phyloP scores from a whole-genome alignment of 2,888 invertebrate genomes.

The Desoria tigrina region DNA sequence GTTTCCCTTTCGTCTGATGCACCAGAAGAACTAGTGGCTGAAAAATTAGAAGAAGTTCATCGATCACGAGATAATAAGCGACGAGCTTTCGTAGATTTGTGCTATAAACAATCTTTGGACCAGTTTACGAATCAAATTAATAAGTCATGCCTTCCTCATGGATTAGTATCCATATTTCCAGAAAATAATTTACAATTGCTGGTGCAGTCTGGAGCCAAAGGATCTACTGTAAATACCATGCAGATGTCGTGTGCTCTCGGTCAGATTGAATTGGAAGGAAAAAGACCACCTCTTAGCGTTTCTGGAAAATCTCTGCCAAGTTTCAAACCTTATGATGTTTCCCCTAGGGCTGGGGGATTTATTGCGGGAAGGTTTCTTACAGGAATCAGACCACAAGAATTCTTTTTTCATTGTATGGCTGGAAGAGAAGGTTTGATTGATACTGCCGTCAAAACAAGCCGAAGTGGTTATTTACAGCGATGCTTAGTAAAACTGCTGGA shows the following conservation, averaged over 20 bases:
- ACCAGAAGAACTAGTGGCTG: constrained; percentile 62
- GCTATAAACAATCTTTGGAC: constrained; percentile 78
- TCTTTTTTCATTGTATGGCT: constrained; percentile 99
- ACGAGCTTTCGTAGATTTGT: constrained; percentile 76
- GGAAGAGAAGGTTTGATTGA: constrained; percentile 98
- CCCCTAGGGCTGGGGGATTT: constrained; percentile 93
- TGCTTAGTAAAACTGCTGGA: constrained; percentile 98
- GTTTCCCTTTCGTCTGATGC: constrained; percentile 67
- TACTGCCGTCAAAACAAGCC: constrained; percentile 98
- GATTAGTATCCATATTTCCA: constrained; percentile 85
- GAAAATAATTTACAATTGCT: constrained; percentile 95
- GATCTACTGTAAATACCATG: constrained; percentile 96
- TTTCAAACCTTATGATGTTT: constrained; percentile 81
- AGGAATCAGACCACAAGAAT: constrained; percentile 96
- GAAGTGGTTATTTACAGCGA: constrained; percentile 95
- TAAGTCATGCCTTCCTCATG: constrained; percentile 79
- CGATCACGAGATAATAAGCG: constrained; percentile 70
- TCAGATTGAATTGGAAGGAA: constrained; percentile 98
- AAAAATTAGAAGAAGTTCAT: constrained; percentile 71
- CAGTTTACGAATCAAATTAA: constrained; percentile 87
- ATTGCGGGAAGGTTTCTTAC: constrained; percentile 96
- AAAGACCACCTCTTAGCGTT: constrained; percentile 91
- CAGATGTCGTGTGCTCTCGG: constrained; percentile 97
- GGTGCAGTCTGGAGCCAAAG: constrained; percentile 98
- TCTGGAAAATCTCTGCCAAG: constrained; percentile 90